Evolutionary conservation across 2,888 invertebrate genomes (phyloP), one percentile per base, ranked within the genome.

Genomic region (Terebella lapidaria): DNA sequence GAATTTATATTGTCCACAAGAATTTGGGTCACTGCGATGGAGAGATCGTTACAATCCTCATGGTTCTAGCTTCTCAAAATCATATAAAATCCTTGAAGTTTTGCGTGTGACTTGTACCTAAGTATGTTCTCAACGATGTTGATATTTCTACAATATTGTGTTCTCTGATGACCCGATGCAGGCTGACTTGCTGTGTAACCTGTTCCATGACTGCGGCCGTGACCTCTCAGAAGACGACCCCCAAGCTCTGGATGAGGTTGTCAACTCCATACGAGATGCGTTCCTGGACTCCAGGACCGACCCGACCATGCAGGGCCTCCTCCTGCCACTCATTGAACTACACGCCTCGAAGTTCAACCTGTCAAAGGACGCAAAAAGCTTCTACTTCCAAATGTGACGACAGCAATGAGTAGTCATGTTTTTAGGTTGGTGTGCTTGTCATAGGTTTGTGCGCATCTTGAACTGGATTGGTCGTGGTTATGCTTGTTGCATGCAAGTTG

Each of bases 271-370:
- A n/a, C 49, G 57, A n/a, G 29, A 26, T 29, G 51, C 57, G 5
- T 57, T 57, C 57, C 52, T 57, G 24, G 49, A 49, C 20, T 25
- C 57, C 10, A 30, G 18, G 24, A 52, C 57, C 18, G 20, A 20
- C 15, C 24, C 20, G 15, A 15, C 4, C 2, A 57, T 27, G 18
- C 28, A 35, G 1, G 25, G 30, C 20, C 20, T 57, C 2, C 24
- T 57, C 25, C 49, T 57, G 29, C 52, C 28, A 20, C 49, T 52
- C 29, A 51, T 57, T n/a, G 57, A 57, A 22, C 10, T 51, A 24
- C 28, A 29, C 20, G 35, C 57, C 25, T 10, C 24, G 20, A 25
- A 3, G 18, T 57, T 28, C 28, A 28, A 27, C n/a, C 18, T 57
- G 25, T 30, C 51, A 3, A 24, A 49, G 10, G 22, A 29, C 4